Conservation (phyloP, 2,113 vertebrate genomes). For the Pteronura brasiliensis region DNA sequence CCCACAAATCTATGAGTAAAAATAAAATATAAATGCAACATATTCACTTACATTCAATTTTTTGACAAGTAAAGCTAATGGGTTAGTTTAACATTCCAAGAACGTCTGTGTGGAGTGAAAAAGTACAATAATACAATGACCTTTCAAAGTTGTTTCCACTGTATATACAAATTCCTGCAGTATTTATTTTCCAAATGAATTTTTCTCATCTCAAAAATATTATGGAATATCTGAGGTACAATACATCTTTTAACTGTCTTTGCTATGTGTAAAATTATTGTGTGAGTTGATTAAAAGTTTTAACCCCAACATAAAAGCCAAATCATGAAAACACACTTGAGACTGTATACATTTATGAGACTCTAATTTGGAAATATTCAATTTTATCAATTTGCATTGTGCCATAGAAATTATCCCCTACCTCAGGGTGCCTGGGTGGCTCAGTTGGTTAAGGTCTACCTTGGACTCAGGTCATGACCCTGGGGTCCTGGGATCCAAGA, state of each 20-base stretch:
- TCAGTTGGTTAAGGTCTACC: no score
- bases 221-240: not conserved
- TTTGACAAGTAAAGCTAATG: not conserved
- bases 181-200: not conserved
- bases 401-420: not conserved
- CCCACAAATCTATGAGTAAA: not conserved
- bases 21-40: not conserved
- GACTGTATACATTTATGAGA: not conserved
- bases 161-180: no score
- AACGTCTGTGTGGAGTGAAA: not conserved
- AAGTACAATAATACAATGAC: fast-evolving
- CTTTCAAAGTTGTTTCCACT: not conserved
- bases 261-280: not conserved
- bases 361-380: not conserved
- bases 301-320: not conserved
- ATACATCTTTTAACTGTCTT: not conserved
- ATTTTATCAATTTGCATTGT: not conserved
- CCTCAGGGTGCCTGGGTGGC: no score
- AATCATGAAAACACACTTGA: not conserved
- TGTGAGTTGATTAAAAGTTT: not conserved
- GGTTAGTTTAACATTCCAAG: not conserved
- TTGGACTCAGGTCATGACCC: no score
- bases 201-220: not conserved
- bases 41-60: not conserved
- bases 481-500: no score